A percentile compares a stretch with the other conserved stretches of the same genome.
Evolutionary conservation across 1,140 invertebrate species (phyloP).

Genomic region (Temnothorax curvispinosus): DNA sequence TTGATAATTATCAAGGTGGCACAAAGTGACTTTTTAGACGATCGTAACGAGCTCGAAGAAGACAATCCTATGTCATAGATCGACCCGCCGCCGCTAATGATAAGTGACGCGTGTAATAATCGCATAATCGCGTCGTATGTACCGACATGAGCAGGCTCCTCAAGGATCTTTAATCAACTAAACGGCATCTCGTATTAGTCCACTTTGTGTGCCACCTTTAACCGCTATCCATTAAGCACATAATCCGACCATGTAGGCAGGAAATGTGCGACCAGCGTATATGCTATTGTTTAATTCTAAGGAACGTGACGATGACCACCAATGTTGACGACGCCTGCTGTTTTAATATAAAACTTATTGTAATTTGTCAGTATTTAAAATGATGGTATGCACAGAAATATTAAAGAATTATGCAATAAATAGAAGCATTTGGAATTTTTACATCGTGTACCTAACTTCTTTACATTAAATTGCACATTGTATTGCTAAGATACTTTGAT

Average conservation of each 20-base stretch:
- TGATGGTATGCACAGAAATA: not conserved
- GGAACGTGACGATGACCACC: not conserved
- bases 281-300: constrained; percentile 35
- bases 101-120: constrained; percentile 51
- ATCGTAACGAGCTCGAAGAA: not conserved
- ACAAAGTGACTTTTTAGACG: not conserved
- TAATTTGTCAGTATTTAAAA: not conserved
- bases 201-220: constrained; percentile 68
- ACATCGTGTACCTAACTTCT: too few species aligned
- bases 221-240: constrained; percentile 64
- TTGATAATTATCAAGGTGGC: not conserved
- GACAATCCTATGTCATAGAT: not conserved
- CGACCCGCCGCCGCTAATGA: not conserved
- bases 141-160: constrained; percentile 53
- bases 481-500: not conserved
- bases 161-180: constrained; percentile 71
- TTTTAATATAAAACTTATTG: not conserved
- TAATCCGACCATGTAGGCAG: constrained; percentile 64
- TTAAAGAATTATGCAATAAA: not conserved
- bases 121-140: constrained; percentile 66
- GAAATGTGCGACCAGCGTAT: constrained; percentile 33
- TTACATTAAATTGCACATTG: not conserved
- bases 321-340: not conserved
- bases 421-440: not conserved
- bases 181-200: constrained; percentile 68